phyloP scores from a whole-genome alignment of 1,140 invertebrate species.

The Pogonomyrmex californicus region DNA sequence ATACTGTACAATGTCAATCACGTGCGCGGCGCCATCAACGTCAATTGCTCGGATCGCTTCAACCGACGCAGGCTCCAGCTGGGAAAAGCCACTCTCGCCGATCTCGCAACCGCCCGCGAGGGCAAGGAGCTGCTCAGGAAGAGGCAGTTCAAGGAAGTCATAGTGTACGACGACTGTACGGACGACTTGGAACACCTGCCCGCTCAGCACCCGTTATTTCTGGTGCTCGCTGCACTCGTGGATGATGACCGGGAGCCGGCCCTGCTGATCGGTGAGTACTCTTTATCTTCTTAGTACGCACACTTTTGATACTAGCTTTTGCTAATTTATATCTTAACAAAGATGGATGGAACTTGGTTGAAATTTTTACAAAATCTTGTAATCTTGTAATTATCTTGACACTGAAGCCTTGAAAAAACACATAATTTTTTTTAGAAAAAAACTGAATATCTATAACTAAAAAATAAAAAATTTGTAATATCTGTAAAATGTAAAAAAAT shows the following conservation, averaged over 20 bases:
- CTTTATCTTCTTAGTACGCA: not conserved
- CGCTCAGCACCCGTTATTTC: constrained; percentile 89
- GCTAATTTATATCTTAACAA: not conserved
- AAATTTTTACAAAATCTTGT: not conserved
- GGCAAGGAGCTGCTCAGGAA: constrained; percentile 90
- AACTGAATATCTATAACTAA: not conserved
- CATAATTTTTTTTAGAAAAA: not conserved
- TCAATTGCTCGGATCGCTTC: constrained; percentile 92
- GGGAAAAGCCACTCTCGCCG: constrained; percentile 90
- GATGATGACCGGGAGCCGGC: constrained; percentile 91
- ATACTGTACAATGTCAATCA: constrained; percentile 91
- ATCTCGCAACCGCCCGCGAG: constrained; percentile 89
- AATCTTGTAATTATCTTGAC: not conserved
- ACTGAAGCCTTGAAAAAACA: not conserved
- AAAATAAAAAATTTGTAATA: not conserved
- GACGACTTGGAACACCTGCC: constrained; percentile 89
- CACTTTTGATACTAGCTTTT: not conserved
- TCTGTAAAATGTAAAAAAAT: not conserved
- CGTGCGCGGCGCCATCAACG: constrained; percentile 91
- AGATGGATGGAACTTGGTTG: not conserved
- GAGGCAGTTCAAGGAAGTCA: constrained; percentile 88
- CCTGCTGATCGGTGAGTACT: constrained; percentile 90
- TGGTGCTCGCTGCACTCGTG: constrained; percentile 90
- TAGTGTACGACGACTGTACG: constrained; percentile 91
- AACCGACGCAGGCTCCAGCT: constrained; percentile 90